These are phyloP conservation scores for Bombus confusus DNA, from an alignment of 1,140 invertebrate genomes.

Conservation along the genomic window DNA sequence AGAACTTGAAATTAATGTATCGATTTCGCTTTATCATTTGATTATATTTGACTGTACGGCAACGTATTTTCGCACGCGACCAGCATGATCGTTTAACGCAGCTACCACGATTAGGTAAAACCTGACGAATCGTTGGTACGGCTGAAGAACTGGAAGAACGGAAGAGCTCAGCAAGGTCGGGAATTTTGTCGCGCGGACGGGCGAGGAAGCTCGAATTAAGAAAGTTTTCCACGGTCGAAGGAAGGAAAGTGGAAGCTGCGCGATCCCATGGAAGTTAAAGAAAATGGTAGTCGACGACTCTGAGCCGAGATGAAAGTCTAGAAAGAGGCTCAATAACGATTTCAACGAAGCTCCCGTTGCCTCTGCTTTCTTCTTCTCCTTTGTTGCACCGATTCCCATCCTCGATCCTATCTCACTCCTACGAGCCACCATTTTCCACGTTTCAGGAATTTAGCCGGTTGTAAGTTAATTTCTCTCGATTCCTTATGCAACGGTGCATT, in stretches of 20 bases:
- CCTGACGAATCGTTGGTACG: conserved; percentile 41
- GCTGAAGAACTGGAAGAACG: too few relatives aligned
- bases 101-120: conserved; percentile 34
- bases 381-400: not conserved
- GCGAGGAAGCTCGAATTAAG: conserved; percentile 68
- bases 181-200: conserved; percentile 49
- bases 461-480: conserved; percentile 69
- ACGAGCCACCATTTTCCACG: conserved; percentile 43
- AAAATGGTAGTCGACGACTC: conserved; percentile 67
- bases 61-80: not conserved
- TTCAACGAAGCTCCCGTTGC: conserved; percentile 49
- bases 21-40: not conserved
- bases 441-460: conserved; percentile 57
- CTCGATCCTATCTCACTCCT: conserved; percentile 42
- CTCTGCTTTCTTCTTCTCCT: conserved; percentile 30
- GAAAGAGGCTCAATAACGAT: conserved; percentile 70
- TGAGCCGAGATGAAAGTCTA: conserved; percentile 53
- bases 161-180: conserved; percentile 8
- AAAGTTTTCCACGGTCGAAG: conserved; percentile 61
- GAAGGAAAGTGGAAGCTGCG: conserved; percentile 48
- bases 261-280: conserved; percentile 64
- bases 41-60: not conserved
- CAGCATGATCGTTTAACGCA: not conserved
- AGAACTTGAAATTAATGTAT: not conserved
- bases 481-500: conserved; percentile 70